phyloP scores from a whole-genome alignment of 2,113 vertebrate genomes.

The Oophaga pumilio region DNA sequence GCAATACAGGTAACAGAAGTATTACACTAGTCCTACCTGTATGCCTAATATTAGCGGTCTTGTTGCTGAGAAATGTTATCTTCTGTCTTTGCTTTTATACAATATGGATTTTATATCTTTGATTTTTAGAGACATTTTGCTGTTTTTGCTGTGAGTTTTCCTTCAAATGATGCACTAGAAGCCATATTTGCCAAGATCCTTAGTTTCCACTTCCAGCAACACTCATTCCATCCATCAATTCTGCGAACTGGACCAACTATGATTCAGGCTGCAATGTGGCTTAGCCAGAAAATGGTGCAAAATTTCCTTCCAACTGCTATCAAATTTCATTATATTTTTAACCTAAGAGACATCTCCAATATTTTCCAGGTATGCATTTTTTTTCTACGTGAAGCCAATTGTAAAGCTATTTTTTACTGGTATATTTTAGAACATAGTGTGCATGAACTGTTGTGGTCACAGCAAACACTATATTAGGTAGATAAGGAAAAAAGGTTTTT shows the following conservation, averaged over 20 bases:
- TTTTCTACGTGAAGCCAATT: not conserved
- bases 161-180: slow-evolving; percentile 69
- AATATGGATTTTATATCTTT: not conserved
- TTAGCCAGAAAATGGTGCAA: slow-evolving; percentile 74
- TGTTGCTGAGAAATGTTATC: no score
- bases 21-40: no score
- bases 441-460: no score
- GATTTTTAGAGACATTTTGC: slow-evolving; percentile 79
- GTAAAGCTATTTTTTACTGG: not conserved
- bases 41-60: no score
- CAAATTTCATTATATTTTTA: slow-evolving; percentile 82
- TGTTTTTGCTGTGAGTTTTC: slow-evolving; percentile 79
- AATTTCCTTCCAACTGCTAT: slow-evolving; percentile 74
- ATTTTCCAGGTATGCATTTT: slow-evolving; percentile 75
- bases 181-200: slow-evolving; percentile 79
- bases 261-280: slow-evolving; percentile 70
- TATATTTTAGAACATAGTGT: no score
- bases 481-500: no score
- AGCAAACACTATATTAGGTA: no score
- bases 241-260: slow-evolving; percentile 64
- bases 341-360: slow-evolving; percentile 74
- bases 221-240: slow-evolving; percentile 66
- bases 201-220: slow-evolving; percentile 71
- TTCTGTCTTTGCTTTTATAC: no score
- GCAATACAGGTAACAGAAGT: no score